A percentile compares a stretch with the other conserved stretches of the same genome.
Conservation (phyloP, 2,888 invertebrate genomes). For the Cheilosia grossa region DNA sequence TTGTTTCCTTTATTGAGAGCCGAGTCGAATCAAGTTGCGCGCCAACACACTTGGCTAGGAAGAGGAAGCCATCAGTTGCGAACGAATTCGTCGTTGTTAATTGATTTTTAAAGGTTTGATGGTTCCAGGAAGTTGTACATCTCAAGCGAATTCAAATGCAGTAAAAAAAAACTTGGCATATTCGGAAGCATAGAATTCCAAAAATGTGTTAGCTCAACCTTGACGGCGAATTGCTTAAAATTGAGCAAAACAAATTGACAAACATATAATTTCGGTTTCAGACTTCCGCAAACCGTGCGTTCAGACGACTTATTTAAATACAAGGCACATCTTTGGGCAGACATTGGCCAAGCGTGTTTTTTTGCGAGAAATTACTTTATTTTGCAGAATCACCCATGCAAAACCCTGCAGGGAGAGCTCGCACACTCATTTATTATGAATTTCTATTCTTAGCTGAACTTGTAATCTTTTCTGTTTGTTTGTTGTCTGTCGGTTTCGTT, state of each 20-base stretch:
- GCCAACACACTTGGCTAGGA: conserved; percentile 8
- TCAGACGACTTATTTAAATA: background rate
- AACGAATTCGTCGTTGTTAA: conserved; percentile 10
- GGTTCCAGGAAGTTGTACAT: background rate
- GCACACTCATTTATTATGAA: conserved; percentile 4
- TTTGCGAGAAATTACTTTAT: background rate
- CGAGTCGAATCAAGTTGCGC: background rate
- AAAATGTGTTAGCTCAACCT: no score
- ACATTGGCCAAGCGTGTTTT: background rate
- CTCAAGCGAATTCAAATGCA: no score
- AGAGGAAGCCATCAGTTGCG: conserved; percentile 30
- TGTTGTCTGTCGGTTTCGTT: background rate
- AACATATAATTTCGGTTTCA: background rate
- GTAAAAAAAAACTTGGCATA: no score
- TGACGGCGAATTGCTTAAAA: no score
- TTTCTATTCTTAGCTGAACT: conserved; percentile 11
- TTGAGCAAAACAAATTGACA: no score
- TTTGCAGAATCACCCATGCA: background rate
- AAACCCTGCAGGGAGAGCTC: background rate
- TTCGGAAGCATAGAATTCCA: no score
- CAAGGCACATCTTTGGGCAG: background rate
- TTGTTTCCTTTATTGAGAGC: background rate
- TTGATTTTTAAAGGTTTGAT: background rate
- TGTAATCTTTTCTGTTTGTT: background rate
- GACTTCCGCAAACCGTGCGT: background rate